Evolutionary conservation across 2,113 vertebrate species (phyloP), one percentile per base, ranked within the genome.

Genomic region (Brevimyrus niger): DNA sequence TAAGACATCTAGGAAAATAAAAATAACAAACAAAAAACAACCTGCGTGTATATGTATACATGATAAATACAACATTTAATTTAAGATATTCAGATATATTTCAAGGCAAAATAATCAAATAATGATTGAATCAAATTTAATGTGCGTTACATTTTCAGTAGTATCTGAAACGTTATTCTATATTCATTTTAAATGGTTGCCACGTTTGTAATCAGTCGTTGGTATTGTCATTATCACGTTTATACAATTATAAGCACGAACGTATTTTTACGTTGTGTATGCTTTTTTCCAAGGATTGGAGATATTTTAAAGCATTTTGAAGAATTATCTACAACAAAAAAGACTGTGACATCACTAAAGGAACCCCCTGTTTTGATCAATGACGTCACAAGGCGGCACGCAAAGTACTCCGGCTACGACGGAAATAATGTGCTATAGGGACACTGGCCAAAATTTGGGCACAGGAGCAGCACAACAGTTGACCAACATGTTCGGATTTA

Each of bases 361-460:
- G 89, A 89, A 89, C 89, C 89, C 82, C 89, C 58, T 73, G 82
- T 65, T 58, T 89, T 89, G n/a, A 51, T 58, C 7, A 47, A 85
- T 89, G 89, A 89, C 83, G 89, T 89, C 89, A 89, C 10, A 47
- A 2, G 42, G 42, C 19, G 48, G 13, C 55, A 50, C 21, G 84
- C 83, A 38, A 65, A 87, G 46, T 87, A 61, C 65, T 87, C 13
- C 46, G 42, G 84, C 89, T 86, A 23, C 58, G 47, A 55, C 46
- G 55, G 44, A 89, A 89, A 89, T 69, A 69, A 89, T 11, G 84
- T 53, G 84, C 61, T 21, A 47, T 55, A 65, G 55, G 44, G 55
- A 86, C 82, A 86, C 19, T 17, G 53, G 53, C 53, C 84, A 85
- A 82, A 42, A 46, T 46, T 31, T 9, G 10, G 65, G 17, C 44